Evolutionary conservation across 2,888 invertebrate genomes (phyloP).

Genomic region (Orthosia gracilis): DNA sequence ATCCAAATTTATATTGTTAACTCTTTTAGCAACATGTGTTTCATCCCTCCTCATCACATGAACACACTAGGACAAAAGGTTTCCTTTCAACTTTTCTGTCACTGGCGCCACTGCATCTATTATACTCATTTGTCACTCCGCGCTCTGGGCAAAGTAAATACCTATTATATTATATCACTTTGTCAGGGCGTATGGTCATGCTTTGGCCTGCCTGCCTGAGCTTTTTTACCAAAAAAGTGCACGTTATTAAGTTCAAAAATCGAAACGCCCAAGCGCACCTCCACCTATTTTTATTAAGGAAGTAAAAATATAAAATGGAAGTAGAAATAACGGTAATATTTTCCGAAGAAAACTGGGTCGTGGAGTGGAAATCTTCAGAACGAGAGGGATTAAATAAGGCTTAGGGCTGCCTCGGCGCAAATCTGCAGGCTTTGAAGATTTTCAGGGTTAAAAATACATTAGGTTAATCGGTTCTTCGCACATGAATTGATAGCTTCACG

Average conservation of each 20-base stretch:
- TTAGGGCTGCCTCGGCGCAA: slow-evolving; percentile 55
- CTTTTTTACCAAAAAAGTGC: background rate
- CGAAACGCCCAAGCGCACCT: slow-evolving; percentile 25
- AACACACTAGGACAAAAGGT: no score
- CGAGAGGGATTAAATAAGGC: slow-evolving; percentile 64
- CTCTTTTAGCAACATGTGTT: no score
- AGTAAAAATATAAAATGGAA: slow-evolving; percentile 65
- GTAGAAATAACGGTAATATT: slow-evolving; percentile 70
- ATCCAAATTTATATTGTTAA: no score
- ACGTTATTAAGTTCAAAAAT: slow-evolving; percentile 37
- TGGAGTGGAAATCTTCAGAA: slow-evolving; percentile 61
- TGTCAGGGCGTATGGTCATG: no score
- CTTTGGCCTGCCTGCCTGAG: no score
- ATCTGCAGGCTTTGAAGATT: slow-evolving; percentile 45
- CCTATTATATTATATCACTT: no score
- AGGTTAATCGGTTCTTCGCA: slow-evolving; percentile 33
- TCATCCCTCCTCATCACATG: no score
- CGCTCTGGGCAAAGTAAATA: no score
- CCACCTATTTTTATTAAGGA: slow-evolving; percentile 57
- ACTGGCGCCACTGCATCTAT: no score
- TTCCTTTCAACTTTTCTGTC: no score
- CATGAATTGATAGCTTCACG: slow-evolving; percentile 23
- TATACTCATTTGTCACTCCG: no score
- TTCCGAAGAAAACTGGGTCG: slow-evolving; percentile 72
- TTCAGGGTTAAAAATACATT: slow-evolving; percentile 50